phyloP scores from a whole-genome alignment of 2,113 vertebrate species.

The Heterocephalus glaber region DNA sequence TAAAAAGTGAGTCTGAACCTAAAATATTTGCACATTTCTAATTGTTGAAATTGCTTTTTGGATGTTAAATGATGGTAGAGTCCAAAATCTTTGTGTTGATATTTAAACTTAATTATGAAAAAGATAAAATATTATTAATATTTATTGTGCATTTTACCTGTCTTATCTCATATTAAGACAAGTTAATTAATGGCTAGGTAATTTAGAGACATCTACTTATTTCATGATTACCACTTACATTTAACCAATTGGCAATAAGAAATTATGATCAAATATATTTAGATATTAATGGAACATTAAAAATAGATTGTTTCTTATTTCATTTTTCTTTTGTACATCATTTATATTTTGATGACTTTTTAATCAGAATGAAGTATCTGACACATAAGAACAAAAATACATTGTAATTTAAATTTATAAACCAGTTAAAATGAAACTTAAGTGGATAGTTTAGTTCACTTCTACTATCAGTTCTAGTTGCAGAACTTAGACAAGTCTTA shows the following conservation, averaged over 20 bases:
- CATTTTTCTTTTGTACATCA: slow-evolving; percentile 1
- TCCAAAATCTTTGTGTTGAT: background rate
- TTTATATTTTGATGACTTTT: background rate
- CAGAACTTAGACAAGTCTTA: background rate
- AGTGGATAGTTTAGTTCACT: background rate
- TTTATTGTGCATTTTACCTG: background rate
- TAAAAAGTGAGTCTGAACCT: background rate
- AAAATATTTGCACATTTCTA: slow-evolving; percentile 14
- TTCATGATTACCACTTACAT: background rate
- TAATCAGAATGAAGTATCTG: background rate
- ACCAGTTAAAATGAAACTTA: slow-evolving; percentile 32
- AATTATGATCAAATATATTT: slow-evolving; percentile 15
- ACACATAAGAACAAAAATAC: background rate
- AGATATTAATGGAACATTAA: background rate
- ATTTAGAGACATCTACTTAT: background rate
- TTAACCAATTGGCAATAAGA: background rate
- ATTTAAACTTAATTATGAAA: slow-evolving; percentile 18
- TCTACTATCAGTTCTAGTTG: background rate
- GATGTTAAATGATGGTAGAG: background rate
- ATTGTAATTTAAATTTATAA: slow-evolving; percentile 35
- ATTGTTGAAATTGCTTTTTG: background rate
- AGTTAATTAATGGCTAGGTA: slow-evolving; percentile 12
- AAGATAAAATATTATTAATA: background rate
- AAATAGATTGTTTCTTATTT: background rate
- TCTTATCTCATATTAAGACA: slow-evolving; percentile 5